Percentiles rank a stretch among this genome's conserved stretches.
These are phyloP conservation scores for Stratiomys singularior DNA, from an alignment of 2,888 invertebrate species.

Conservation along the genomic window DNA sequence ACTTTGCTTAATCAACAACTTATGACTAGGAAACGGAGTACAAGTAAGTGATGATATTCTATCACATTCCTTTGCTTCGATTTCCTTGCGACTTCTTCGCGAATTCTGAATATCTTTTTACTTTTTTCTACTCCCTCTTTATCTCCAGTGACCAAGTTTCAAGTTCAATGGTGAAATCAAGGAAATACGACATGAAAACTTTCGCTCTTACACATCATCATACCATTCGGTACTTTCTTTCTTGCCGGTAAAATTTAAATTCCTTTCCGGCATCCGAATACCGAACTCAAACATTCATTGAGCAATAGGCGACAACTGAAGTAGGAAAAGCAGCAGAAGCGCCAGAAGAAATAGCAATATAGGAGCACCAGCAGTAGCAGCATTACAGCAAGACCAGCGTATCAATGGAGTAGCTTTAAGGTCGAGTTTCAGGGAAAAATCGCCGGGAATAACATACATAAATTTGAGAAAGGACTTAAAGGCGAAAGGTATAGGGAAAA, in stretches of 20 bases:
- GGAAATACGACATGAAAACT: slow-evolving; percentile 14
- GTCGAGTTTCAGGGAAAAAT: slow-evolving; percentile 3
- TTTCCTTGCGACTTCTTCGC: no score
- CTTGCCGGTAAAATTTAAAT: slow-evolving; percentile 27
- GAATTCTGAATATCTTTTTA: not conserved
- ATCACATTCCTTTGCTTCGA: no score
- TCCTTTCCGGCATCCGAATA: slow-evolving; percentile 6
- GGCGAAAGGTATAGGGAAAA: slow-evolving; percentile 21
- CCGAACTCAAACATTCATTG: not conserved
- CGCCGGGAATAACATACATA: slow-evolving; percentile 27
- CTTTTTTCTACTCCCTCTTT: not conserved
- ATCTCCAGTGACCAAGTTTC: slow-evolving; percentile 17
- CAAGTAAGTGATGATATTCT: no score
- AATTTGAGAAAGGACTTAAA: slow-evolving; percentile 34
- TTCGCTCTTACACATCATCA: slow-evolving; percentile 27
- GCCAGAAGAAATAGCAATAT: not conserved
- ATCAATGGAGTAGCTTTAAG: not conserved
- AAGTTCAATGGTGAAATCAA: slow-evolving; percentile 19
- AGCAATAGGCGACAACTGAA: not conserved
- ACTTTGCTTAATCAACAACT: no score
- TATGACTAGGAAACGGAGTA: no score
- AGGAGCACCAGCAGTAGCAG: not conserved
- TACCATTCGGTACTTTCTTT: slow-evolving; percentile 8
- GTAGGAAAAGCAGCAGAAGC: not conserved
- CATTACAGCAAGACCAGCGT: not conserved